These are phyloP conservation scores for Ptilodon capucinus DNA, from an alignment of 2,888 invertebrate species.

Conservation along the genomic window DNA sequence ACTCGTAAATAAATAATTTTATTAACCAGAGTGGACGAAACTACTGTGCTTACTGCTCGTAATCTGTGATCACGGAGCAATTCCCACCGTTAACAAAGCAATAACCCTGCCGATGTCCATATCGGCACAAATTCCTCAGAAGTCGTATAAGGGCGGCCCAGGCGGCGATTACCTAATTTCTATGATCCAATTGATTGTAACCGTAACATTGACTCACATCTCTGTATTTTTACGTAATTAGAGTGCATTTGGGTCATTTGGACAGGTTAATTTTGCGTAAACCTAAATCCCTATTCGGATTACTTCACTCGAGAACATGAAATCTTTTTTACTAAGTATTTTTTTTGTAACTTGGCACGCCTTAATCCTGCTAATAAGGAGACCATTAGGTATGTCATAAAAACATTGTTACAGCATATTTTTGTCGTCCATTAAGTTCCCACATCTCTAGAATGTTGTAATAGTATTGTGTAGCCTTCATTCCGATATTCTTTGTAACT, in stretches of 20 bases:
- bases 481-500: too few relatives aligned
- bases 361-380: too few relatives aligned
- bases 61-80: background rate
- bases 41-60: too few relatives aligned
- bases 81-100: background rate
- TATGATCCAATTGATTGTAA: constrained; percentile 33
- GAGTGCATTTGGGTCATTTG: constrained; percentile 11
- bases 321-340: background rate
- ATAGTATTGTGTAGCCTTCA: too few relatives aligned
- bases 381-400: too few relatives aligned
- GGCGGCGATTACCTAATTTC: constrained; percentile 20
- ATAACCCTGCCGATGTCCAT: background rate
- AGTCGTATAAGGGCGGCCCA: constrained; percentile 11
- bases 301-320: background rate
- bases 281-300: background rate
- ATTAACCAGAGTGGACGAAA: too few relatives aligned
- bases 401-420: too few relatives aligned
- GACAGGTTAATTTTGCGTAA: background rate
- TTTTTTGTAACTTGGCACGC: background rate
- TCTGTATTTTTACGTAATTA: constrained; percentile 22
- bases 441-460: too few relatives aligned
- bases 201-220: constrained; percentile 27
- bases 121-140: background rate
- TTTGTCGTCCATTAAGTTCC: too few relatives aligned
- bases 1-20: too few relatives aligned